Evolutionary conservation across 2,888 invertebrate species (phyloP).

Genomic region (Coelopa pilipes): DNA sequence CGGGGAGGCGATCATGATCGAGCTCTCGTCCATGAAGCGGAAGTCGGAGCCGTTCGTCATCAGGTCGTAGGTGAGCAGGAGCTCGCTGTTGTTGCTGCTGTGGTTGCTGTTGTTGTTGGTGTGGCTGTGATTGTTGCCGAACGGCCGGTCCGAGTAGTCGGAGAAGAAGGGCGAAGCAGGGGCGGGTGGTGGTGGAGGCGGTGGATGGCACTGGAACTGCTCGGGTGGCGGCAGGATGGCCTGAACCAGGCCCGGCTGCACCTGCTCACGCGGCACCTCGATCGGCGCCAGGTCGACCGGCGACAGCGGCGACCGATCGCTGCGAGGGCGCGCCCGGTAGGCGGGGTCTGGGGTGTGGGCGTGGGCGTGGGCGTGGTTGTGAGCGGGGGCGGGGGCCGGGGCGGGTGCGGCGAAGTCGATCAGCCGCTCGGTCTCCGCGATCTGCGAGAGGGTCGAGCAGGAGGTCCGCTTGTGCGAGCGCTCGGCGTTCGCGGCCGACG

Average conservation of each 20-base stretch:
- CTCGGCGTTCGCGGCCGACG: slow-evolving; percentile 73
- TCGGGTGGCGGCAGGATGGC: slow-evolving; percentile 80
- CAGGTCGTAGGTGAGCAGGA: slow-evolving; percentile 77
- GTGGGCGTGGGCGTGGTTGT: slow-evolving; percentile 29
- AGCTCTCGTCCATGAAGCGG: slow-evolving; percentile 92
- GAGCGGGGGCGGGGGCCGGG: slow-evolving; percentile 42
- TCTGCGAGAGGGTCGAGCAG: slow-evolving; percentile 59
- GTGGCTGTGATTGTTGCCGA: slow-evolving; percentile 69
- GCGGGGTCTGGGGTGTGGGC: slow-evolving; percentile 44
- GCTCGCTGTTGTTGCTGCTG: slow-evolving; percentile 68
- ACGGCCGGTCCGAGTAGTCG: slow-evolving; percentile 72
- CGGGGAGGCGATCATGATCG: slow-evolving; percentile 82
- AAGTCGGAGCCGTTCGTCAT: slow-evolving; percentile 88
- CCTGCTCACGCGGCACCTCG: slow-evolving; percentile 60
- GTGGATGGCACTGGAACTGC: slow-evolving; percentile 78
- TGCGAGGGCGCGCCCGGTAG: slow-evolving; percentile 10
- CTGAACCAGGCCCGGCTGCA: slow-evolving; percentile 70
- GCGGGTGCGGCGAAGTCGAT: slow-evolving; percentile 49
- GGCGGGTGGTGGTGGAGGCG: slow-evolving; percentile 76
- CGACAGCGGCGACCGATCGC: slow-evolving; percentile 55
- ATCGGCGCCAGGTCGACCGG: slow-evolving; percentile 64
- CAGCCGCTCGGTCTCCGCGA: slow-evolving; percentile 57
- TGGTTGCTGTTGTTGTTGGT: slow-evolving; percentile 71
- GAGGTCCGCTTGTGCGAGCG: slow-evolving; percentile 70
- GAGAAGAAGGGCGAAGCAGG: slow-evolving; percentile 62